These are phyloP conservation scores for Diorhabda sublineata DNA, from an alignment of 1,140 invertebrate species.

Conservation along the genomic window DNA sequence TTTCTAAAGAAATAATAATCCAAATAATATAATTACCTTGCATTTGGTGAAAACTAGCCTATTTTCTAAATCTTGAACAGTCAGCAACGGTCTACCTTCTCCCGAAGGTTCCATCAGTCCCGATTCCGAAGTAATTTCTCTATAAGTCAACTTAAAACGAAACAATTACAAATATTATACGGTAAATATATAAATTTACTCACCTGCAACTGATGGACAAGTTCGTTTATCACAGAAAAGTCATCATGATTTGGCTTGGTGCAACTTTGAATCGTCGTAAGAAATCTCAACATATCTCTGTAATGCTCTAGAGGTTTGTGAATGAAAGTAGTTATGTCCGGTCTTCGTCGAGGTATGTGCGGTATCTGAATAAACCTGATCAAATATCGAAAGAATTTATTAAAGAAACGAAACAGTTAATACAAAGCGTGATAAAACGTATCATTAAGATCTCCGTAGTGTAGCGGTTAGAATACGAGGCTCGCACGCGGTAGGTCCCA, in stretches of 20 bases:
- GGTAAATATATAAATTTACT: neutral
- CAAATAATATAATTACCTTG: conserved; percentile 54
- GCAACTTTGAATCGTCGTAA: conserved; percentile 49
- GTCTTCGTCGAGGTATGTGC: conserved; percentile 68
- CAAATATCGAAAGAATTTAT: no score
- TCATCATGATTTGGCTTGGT: conserved; percentile 49
- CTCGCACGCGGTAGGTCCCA: no score
- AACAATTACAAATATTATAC: neutral
- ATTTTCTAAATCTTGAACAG: conserved; percentile 76
- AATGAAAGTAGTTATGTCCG: conserved; percentile 76
- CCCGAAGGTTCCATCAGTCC: conserved; percentile 78
- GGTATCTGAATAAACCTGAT: conserved; percentile 69
- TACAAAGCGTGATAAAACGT: no score
- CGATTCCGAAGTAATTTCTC: conserved; percentile 74
- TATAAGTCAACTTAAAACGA: conserved; percentile 56
- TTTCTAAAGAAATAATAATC: neutral
- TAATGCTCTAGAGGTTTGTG: conserved; percentile 76
- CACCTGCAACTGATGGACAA: conserved; percentile 52
- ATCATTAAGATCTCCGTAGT: no score
- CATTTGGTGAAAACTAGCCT: conserved; percentile 81
- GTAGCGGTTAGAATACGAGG: no score
- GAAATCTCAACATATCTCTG: conserved; percentile 56
- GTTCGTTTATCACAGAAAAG: conserved; percentile 46
- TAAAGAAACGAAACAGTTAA: no score
- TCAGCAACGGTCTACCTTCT: conserved; percentile 72